Conservation (phyloP, 2,113 vertebrate genomes). For the Benitochromis conjunctus region DNA sequence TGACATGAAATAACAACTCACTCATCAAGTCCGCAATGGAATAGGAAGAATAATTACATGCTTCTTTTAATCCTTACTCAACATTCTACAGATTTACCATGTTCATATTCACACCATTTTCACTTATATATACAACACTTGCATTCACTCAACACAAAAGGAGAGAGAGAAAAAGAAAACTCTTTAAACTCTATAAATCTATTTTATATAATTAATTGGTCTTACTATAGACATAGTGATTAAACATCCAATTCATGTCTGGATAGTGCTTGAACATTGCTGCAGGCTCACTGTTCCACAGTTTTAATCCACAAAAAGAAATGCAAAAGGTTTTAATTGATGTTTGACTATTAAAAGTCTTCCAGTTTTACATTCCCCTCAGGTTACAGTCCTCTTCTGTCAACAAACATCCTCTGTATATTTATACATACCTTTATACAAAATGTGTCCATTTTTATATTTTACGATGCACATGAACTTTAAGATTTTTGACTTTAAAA, state of each 20-base stretch:
- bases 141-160: not conserved
- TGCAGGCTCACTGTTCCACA: not conserved
- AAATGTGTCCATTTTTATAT: no score
- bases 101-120: not conserved
- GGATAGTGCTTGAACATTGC: not conserved
- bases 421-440: no score
- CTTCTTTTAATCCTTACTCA: not conserved
- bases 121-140: not conserved
- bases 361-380: not conserved
- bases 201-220: not conserved
- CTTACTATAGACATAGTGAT: not conserved
- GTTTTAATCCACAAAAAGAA: not conserved
- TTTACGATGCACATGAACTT: no score
- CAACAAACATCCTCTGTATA: no score
- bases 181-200: not conserved
- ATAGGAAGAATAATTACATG: not conserved
- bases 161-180: not conserved
- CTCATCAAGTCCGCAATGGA: not conserved
- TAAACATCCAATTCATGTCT: not conserved
- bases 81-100: not conserved
- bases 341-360: not conserved
- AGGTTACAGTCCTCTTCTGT: no score
- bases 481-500: no score
- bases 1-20: not conserved
- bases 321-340: not conserved